Percentiles rank a stretch among this genome's conserved stretches.
These are phyloP conservation scores for Scolanthus callimorphus DNA, from an alignment of 92 coral and sea anemone genomes.

Conservation along the genomic window DNA sequence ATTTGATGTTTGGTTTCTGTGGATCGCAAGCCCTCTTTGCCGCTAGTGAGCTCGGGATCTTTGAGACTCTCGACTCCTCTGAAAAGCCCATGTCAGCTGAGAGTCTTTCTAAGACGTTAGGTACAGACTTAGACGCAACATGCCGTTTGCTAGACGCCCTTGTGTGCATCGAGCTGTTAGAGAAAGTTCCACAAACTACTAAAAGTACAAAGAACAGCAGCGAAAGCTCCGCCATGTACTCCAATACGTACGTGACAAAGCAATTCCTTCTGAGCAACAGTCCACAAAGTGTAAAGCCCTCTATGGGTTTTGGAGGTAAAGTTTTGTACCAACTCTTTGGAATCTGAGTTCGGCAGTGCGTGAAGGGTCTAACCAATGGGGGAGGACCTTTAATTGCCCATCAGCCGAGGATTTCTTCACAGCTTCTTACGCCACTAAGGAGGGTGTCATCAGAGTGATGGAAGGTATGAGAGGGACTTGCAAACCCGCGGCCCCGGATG, in stretches of 20 bases:
- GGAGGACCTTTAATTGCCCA: conserved; percentile 42
- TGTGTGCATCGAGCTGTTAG: conserved; percentile 43
- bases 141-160: conserved; percentile 43
- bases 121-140: conserved; percentile 43
- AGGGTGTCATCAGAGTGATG: conserved; percentile 20
- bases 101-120: conserved; percentile 22
- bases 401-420: conserved; percentile 54
- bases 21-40: conserved; percentile 34
- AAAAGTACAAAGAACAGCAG: too few relatives aligned
- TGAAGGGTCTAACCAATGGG: conserved; percentile 70
- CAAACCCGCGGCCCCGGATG: conserved; percentile 26
- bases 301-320: conserved; percentile 31
- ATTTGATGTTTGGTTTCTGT: conserved; percentile 37
- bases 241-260: conserved; percentile 36
- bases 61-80: conserved; percentile 30
- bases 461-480: conserved; percentile 40
- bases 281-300: conserved; percentile 24
- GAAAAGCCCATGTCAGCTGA: conserved; percentile 27
- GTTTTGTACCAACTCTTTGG: conserved; percentile 41
- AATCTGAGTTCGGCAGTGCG: conserved; percentile 47
- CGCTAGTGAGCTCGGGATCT: conserved; percentile 53
- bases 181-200: conserved; percentile 10
- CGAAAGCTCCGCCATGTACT: conserved; percentile 13
- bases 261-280: conserved; percentile 38
- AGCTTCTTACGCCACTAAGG: conserved; percentile 8